These are phyloP conservation scores for Myiothlypis chrysogaster DNA, from an alignment of 2,797 vertebrate species.

Conservation along the genomic window DNA sequence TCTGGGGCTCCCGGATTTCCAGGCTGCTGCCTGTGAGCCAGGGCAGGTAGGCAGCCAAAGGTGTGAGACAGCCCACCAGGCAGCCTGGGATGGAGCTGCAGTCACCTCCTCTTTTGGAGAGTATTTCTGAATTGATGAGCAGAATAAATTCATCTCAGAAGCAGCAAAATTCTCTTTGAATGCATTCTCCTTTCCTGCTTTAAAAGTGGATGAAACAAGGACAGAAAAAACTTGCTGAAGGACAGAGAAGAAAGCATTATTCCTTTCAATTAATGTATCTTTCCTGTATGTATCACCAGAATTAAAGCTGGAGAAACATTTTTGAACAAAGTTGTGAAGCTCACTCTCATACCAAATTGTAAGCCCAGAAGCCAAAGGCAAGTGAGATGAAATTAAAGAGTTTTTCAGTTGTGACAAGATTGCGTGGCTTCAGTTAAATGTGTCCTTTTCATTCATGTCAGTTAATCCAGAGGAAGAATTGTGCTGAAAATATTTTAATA, in stretches of 20 bases:
- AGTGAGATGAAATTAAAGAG: neutral
- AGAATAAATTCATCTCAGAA: constrained; percentile 4
- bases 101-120: neutral
- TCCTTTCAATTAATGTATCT: neutral
- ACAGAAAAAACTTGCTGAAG: neutral
- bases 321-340: neutral
- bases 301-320: neutral
- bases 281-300: neutral
- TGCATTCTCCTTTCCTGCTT: neutral
- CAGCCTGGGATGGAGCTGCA: neutral
- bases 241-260: neutral
- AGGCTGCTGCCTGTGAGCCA: neutral
- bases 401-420: neutral
- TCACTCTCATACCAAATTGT: neutral
- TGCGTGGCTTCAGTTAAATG: neutral
- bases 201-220: neutral
- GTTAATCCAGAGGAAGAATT: neutral
- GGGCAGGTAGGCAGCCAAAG: neutral
- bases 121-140: neutral
- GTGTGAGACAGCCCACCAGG: neutral
- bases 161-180: neutral
- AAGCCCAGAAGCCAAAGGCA: neutral
- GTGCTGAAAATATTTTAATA: neutral
- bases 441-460: neutral
- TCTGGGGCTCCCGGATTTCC: neutral